Evolutionary conservation across 2,113 vertebrate species (phyloP).

Genomic region (Electrona antarctica): DNA sequence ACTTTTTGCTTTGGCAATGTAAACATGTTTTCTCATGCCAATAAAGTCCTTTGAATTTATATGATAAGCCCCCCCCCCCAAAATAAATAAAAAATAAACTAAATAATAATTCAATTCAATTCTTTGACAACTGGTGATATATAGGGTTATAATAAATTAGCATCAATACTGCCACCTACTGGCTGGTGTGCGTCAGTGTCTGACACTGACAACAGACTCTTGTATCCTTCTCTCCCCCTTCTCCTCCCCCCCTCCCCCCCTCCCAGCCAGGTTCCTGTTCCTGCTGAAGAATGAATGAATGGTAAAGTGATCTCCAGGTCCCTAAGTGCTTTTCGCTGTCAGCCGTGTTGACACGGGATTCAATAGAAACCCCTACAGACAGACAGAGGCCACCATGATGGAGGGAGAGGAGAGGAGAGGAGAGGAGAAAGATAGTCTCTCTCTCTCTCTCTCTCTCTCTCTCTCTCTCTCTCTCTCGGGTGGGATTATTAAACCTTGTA

Average conservation of each 20-base stretch:
- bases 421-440: background rate
- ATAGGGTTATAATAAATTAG: conserved; percentile 46
- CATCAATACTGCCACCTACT: conserved; percentile 81
- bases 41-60: too few species aligned
- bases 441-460: too few species aligned
- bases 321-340: conserved; percentile 75
- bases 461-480: too few species aligned
- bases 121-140: too few species aligned
- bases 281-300: conserved; percentile 68
- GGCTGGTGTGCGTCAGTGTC: conserved; percentile 43
- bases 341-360: conserved; percentile 72
- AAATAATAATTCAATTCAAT: too few species aligned
- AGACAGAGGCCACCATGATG: conserved; percentile 59
- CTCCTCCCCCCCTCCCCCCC: conserved; percentile 43
- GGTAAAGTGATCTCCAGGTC: conserved; percentile 77
- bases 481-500: too few species aligned
- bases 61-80: too few species aligned
- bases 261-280: conserved; percentile 53
- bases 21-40: too few species aligned
- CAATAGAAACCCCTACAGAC: conserved; percentile 61
- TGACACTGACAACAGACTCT: too few species aligned
- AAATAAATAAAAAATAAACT: too few species aligned
- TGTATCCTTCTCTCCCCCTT: background rate
- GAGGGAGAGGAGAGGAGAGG: conserved; percentile 17
- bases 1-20: too few species aligned